Percentiles rank a stretch among this genome's conserved stretches.
Evolutionary conservation across 2,113 vertebrate genomes (phyloP).

Genomic region (Pontoporia blainvillei): DNA sequence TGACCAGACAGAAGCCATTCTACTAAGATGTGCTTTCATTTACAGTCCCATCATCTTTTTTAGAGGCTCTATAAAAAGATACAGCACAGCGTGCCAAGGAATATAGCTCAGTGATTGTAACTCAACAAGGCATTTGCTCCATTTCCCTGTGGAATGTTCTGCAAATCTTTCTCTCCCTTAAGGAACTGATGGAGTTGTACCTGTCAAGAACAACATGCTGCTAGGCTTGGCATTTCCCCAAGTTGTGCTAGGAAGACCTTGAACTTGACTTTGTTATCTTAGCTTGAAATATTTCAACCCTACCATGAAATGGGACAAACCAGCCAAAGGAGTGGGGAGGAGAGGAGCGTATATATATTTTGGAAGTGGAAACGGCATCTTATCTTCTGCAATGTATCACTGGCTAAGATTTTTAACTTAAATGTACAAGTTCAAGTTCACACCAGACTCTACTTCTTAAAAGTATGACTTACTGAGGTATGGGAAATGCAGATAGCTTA

Average conservation of each 20-base stretch:
- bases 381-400: constrained; percentile 26
- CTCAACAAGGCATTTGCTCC: background rate
- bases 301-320: background rate
- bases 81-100: background rate
- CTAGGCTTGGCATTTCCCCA: constrained; percentile 52
- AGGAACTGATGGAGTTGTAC: constrained; percentile 31
- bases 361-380: background rate
- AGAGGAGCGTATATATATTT: background rate
- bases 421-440: constrained; percentile 36
- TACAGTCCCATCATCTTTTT: background rate
- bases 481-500: background rate
- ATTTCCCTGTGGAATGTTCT: background rate
- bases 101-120: background rate
- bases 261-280: constrained; percentile 59
- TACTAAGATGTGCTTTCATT: background rate
- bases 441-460: background rate
- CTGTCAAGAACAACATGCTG: constrained; percentile 24
- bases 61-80: constrained; percentile 17
- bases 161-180: constrained; percentile 22
- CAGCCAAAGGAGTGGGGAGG: background rate
- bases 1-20: background rate
- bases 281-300: constrained; percentile 50
- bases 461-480: background rate
- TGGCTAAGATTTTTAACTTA: constrained; percentile 44
- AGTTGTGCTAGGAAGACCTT: constrained; percentile 44